Evolutionary conservation across 1,140 invertebrate species (phyloP).

Genomic region (Philaenus spumarius): DNA sequence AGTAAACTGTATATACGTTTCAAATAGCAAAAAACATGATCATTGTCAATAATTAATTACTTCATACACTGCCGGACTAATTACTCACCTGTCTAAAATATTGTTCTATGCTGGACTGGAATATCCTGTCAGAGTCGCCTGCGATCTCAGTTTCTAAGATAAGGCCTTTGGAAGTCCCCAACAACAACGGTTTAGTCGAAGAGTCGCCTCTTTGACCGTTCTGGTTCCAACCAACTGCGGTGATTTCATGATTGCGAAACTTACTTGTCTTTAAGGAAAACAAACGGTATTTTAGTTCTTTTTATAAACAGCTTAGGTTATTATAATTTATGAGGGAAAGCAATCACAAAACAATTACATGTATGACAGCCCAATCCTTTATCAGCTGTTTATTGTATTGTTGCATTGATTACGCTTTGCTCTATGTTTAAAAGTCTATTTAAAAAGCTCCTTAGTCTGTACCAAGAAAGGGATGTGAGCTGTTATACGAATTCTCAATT

Average conservation of each 20-base stretch:
- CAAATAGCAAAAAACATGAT: too few relatives aligned
- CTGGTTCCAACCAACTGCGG: conserved; percentile 85
- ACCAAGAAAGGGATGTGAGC: too few relatives aligned
- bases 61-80: too few relatives aligned
- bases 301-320: neutral
- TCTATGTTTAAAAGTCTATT: too few relatives aligned
- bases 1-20: too few relatives aligned
- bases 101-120: conserved; percentile 66
- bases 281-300: neutral
- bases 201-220: conserved; percentile 34
- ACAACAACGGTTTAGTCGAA: conserved; percentile 69
- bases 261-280: conserved; percentile 44
- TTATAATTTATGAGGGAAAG: neutral
- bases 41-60: too few relatives aligned
- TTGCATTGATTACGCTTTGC: too few relatives aligned
- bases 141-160: conserved; percentile 86
- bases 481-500: too few relatives aligned
- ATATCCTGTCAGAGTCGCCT: conserved; percentile 72
- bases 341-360: neutral
- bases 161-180: conserved; percentile 86
- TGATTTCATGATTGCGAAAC: conserved; percentile 78
- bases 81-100: conserved; percentile 82
- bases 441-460: too few relatives aligned
- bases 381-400: too few relatives aligned
- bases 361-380: too few relatives aligned